Conservation (phyloP, 2,888 invertebrate genomes). For the Caenorhabditis panamensis region DNA sequence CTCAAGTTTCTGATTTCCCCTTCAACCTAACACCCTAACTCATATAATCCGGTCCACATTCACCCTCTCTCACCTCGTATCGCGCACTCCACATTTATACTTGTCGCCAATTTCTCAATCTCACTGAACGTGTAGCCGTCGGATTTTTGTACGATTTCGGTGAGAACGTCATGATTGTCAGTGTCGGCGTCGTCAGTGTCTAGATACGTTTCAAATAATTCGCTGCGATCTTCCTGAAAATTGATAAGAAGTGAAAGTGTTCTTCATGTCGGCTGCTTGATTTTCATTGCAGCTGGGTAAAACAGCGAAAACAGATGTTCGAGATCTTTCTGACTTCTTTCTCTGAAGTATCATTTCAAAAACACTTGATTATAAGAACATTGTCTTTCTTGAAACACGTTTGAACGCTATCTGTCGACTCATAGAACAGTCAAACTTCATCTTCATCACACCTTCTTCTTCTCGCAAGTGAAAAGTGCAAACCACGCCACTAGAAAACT, state of each 20-base stretch:
- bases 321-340: too few relatives aligned
- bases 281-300: background rate
- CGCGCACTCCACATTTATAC: slow-evolving; percentile 56
- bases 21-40: too few relatives aligned
- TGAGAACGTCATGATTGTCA: slow-evolving; percentile 19
- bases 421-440: background rate
- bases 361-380: too few relatives aligned
- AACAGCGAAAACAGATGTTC: too few relatives aligned
- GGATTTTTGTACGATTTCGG: slow-evolving; percentile 47
- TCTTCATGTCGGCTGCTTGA: background rate
- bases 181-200: background rate
- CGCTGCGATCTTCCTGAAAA: slow-evolving; percentile 53
- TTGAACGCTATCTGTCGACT: background rate
- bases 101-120: slow-evolving; percentile 54
- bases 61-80: slow-evolving; percentile 37
- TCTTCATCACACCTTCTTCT: background rate
- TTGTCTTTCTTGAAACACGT: too few relatives aligned
- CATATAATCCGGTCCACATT: background rate
- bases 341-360: too few relatives aligned
- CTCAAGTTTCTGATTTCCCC: too few relatives aligned
- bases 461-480: background rate
- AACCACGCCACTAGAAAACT: background rate
- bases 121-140: slow-evolving; percentile 58
- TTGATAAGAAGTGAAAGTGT: background rate
- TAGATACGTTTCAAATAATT: slow-evolving; percentile 44